phyloP scores from a whole-genome alignment of 2,888 invertebrate genomes.

The Prenolepis imparis region DNA sequence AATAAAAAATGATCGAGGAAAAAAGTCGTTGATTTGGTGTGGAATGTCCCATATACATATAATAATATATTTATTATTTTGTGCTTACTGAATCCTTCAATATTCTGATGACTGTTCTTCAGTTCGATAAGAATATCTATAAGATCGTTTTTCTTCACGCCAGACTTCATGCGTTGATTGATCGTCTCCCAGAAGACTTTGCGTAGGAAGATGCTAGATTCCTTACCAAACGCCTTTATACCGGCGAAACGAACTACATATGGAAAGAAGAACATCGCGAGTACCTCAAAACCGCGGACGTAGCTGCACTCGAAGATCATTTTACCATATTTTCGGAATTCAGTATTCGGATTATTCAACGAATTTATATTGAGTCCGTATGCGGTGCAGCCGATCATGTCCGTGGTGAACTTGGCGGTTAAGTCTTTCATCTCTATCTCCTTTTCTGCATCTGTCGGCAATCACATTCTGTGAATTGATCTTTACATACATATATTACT shows the following conservation, averaged over 20 bases:
- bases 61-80: neutral
- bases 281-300: slow-evolving; percentile 83
- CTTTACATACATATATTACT: neutral
- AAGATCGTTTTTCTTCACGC: slow-evolving; percentile 84
- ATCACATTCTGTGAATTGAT: neutral
- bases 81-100: slow-evolving; percentile 67
- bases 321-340: slow-evolving; percentile 85
- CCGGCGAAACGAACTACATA: slow-evolving; percentile 81
- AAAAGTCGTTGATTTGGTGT: too few species aligned
- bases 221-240: slow-evolving; percentile 84
- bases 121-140: slow-evolving; percentile 87
- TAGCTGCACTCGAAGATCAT: slow-evolving; percentile 83
- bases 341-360: slow-evolving; percentile 84
- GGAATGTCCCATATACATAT: too few species aligned
- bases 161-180: slow-evolving; percentile 83
- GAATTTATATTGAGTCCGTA: slow-evolving; percentile 87
- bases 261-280: slow-evolving; percentile 85
- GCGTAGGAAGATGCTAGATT: slow-evolving; percentile 83
- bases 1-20: too few species aligned
- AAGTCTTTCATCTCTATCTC: slow-evolving; percentile 80
- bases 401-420: slow-evolving; percentile 81
- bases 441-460: slow-evolving; percentile 62
- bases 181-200: slow-evolving; percentile 85
- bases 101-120: slow-evolving; percentile 74
- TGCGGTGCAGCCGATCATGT: slow-evolving; percentile 87